phyloP scores from a whole-genome alignment of 2,113 vertebrate species.

The Phyllostomus discolor region DNA sequence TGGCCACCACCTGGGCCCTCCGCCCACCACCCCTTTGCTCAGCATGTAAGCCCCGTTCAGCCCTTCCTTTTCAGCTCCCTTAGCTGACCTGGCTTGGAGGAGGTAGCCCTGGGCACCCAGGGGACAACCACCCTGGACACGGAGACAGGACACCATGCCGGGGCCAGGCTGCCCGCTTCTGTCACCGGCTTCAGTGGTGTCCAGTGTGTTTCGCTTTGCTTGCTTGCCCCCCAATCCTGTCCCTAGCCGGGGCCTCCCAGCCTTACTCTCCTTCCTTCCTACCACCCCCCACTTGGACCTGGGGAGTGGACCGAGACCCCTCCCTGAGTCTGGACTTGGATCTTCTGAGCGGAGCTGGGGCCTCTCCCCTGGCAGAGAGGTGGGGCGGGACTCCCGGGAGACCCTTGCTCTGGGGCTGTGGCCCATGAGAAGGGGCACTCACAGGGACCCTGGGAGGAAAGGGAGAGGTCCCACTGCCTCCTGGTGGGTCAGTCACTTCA shows the following conservation, averaged over 20 bases:
- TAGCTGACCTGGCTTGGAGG: neutral
- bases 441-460: neutral
- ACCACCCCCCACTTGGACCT: neutral
- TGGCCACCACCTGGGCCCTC: conserved; percentile 52
- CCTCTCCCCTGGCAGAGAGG: neutral
- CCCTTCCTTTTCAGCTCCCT: neutral
- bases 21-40: neutral
- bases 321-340: neutral
- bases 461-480: neutral
- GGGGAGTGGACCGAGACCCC: neutral
- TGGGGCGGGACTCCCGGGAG: neutral
- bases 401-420: neutral
- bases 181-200: conserved; percentile 35
- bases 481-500: neutral
- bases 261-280: neutral
- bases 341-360: conserved; percentile 21
- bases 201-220: conserved; percentile 51
- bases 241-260: conserved; percentile 38
- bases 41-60: conserved; percentile 32
- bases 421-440: neutral
- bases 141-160: neutral
- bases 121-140: neutral
- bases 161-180: neutral
- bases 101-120: neutral
- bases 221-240: conserved; percentile 54